These are phyloP conservation scores for Hoplodrina ambigua DNA, from an alignment of 2,888 invertebrate genomes.

Conservation along the genomic window DNA sequence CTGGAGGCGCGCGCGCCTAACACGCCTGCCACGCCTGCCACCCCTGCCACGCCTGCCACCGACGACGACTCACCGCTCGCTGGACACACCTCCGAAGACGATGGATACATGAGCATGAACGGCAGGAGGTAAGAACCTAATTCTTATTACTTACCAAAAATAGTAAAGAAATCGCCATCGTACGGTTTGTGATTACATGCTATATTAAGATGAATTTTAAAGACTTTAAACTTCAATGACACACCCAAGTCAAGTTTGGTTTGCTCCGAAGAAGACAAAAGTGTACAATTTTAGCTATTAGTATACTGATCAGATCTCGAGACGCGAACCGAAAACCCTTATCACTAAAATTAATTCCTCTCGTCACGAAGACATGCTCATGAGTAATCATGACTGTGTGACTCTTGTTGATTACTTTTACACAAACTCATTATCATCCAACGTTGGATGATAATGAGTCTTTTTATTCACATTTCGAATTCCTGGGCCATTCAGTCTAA, in stretches of 20 bases:
- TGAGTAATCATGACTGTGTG: not conserved
- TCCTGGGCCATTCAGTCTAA: not conserved
- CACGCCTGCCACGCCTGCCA: constrained; percentile 89
- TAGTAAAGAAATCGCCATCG: not conserved
- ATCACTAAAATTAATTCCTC: not conserved
- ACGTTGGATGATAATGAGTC: not conserved
- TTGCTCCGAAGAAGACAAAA: not conserved
- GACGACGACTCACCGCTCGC: constrained; percentile 94
- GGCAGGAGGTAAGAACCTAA: constrained; percentile 92
- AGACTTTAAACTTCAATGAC: no score
- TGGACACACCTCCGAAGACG: constrained; percentile 96
- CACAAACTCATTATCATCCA: not conserved
- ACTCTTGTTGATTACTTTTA: not conserved
- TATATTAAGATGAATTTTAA: no score
- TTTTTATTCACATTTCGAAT: not conserved
- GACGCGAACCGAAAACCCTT: not conserved
- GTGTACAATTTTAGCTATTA: not conserved
- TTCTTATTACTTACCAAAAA: not conserved
- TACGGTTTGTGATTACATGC: no score
- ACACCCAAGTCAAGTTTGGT: no score
- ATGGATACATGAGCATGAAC: constrained; percentile 98
- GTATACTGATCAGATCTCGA: not conserved
- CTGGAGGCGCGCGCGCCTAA: constrained; percentile 86
- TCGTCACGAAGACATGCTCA: not conserved
- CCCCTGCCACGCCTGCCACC: constrained; percentile 90